phyloP scores from a whole-genome alignment of 2,797 vertebrate genomes.

The Siniperca scherzeri region DNA sequence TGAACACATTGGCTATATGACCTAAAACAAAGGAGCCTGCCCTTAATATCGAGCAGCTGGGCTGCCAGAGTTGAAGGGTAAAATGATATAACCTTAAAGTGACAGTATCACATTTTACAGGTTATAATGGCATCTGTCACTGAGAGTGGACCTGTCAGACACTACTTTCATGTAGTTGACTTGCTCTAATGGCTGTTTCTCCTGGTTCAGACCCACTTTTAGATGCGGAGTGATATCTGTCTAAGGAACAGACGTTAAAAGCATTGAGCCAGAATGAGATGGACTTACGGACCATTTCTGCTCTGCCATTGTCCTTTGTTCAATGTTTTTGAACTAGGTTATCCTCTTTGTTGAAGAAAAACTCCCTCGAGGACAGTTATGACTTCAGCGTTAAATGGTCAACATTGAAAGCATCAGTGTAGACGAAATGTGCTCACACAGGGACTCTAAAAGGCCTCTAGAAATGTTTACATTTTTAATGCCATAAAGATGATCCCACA shows the following conservation, averaged over 20 bases:
- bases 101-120: slow-evolving; percentile 87
- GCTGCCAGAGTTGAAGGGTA: slow-evolving; percentile 75
- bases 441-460: slow-evolving; percentile 79
- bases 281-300: slow-evolving; percentile 60
- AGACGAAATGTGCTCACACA: slow-evolving; percentile 72
- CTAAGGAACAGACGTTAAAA: slow-evolving; percentile 77
- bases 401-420: slow-evolving; percentile 71
- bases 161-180: slow-evolving; percentile 83
- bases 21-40: slow-evolving; percentile 65
- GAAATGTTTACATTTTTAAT: slow-evolving; percentile 87
- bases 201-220: slow-evolving; percentile 81
- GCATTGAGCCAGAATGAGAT: slow-evolving; percentile 69
- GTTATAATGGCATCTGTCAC: slow-evolving; percentile 88
- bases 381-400: slow-evolving; percentile 73
- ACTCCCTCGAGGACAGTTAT: slow-evolving; percentile 64
- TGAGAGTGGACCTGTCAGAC: slow-evolving; percentile 85
- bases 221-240: slow-evolving; percentile 73
- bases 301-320: slow-evolving; percentile 64
- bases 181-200: slow-evolving; percentile 86
- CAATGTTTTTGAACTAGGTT: slow-evolving; percentile 63
- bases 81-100: slow-evolving; percentile 87
- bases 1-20: slow-evolving; percentile 41
- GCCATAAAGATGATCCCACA: slow-evolving; percentile 84
- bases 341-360: slow-evolving; percentile 71
- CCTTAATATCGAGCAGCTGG: slow-evolving; percentile 76